Evolutionary conservation across 2,888 invertebrate species (phyloP), one percentile per base, ranked within the genome.

Genomic region (Euplagia quadripunctaria): DNA sequence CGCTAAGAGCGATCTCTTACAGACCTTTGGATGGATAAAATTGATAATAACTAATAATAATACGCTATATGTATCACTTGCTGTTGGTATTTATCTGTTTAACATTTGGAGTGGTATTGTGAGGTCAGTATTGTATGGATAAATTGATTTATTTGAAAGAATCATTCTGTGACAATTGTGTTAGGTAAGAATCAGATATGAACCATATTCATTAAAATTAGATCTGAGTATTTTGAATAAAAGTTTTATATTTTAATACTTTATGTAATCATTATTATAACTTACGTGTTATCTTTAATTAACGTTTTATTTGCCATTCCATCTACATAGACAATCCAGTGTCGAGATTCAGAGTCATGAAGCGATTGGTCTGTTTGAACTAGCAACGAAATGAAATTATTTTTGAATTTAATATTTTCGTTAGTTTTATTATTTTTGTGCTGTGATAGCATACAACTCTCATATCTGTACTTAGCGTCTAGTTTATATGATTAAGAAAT

Each of bases 401-500:
- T 9, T 58, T 31, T 8, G 64, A 17, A 64, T 52, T 49, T 17
- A 2, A 9, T 52, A 67, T 52, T 46, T 61, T 49, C n/a, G 31
- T 66, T 67, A 55, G 64, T 66, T 49, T 46, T 16, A 61, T n/a
- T 42, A 31, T 70, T 46, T 68, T 68, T 46, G 61, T 43, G 83
- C 69, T 72, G 71, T 71, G 74, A 64, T 80, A 67, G 31, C 17
- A 42, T 65, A 70, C 78, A 69, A 69, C 70, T 61, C n/a, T 61
- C n/a, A 65, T 66, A 63, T 64, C 46, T 70, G 6, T n/a, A 58
- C 11, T 17, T 74, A 73, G 52, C 41, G 20, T 49, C 41, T 55
- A 43, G 58, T 41, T 66, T 79, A 49, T 81, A 83, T 64, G 64
- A 67, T 51, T 68, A 66, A 58, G 66, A 63, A 82, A 76, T 81